Evolutionary conservation across 2,888 invertebrate genomes (phyloP).

Genomic region (Lottia gigantea): DNA sequence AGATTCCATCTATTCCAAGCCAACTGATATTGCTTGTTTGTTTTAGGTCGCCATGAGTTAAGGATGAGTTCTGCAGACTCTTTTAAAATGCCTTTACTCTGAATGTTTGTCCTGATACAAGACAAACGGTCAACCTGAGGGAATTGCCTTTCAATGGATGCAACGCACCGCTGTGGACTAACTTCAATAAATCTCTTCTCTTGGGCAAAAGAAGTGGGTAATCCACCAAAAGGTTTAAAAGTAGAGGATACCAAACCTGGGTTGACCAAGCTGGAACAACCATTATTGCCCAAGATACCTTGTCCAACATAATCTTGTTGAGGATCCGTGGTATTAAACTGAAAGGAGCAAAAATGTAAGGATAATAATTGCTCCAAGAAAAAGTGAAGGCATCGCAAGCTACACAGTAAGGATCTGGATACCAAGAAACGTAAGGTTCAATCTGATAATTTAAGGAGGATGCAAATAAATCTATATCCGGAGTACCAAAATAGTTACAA

Average conservation of each 20-base stretch:
- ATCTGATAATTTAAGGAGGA: constrained; percentile 27
- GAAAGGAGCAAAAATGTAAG: constrained; percentile 32
- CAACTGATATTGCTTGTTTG: constrained; percentile 3
- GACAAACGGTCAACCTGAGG: constrained; percentile 7
- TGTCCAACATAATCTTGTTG: constrained; percentile 20
- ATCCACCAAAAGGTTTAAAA: constrained; percentile 17
- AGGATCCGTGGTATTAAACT: constrained; percentile 17
- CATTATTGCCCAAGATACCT: constrained; percentile 23
- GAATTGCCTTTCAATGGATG: not conserved
- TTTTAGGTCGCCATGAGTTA: not conserved
- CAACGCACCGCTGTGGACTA: constrained; percentile 9
- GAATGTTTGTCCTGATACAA: constrained; percentile 6
- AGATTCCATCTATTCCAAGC: constrained; percentile 4
- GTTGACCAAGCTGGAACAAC: constrained; percentile 27
- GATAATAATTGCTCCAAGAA: constrained; percentile 25
- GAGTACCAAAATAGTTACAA: constrained; percentile 20
- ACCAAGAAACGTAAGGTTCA: constrained; percentile 24
- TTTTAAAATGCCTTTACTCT: constrained; percentile 1
- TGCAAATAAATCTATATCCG: constrained; percentile 31
- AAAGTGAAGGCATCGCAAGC: constrained; percentile 24
- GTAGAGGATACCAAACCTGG: constrained; percentile 32
- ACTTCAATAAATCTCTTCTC: not conserved
- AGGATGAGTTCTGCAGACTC: constrained; percentile 7
- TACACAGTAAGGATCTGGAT: constrained; percentile 23
- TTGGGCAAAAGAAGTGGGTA: not conserved